phyloP scores from a whole-genome alignment of 2,888 invertebrate species.

The Drymonia ruficornis region DNA sequence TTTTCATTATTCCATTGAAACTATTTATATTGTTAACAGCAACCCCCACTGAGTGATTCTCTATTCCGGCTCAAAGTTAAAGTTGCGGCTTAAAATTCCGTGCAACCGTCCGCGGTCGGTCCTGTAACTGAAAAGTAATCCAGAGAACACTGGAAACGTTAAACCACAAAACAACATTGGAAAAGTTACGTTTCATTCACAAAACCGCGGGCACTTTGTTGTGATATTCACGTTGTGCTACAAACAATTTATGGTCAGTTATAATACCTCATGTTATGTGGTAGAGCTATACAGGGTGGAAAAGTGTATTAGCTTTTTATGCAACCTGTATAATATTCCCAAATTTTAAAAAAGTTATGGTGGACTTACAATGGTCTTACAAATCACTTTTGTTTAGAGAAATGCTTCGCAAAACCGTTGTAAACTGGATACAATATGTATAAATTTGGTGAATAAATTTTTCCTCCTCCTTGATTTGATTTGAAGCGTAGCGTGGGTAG shows the following conservation, averaged over 20 bases:
- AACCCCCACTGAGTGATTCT: no score
- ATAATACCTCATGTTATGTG: neutral
- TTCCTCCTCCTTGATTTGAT: no score
- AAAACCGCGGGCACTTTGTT: conserved; percentile 52
- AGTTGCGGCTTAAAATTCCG: conserved; percentile 30
- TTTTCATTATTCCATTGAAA: no score
- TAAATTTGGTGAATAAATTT: no score
- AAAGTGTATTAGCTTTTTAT: no score
- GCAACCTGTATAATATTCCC: no score
- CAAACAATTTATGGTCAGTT: conserved; percentile 42
- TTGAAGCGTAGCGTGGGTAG: no score
- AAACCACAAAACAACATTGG: conserved; percentile 61
- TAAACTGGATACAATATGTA: no score
- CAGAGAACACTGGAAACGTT: conserved; percentile 53
- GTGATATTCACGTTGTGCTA: conserved; percentile 48
- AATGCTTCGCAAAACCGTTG: no score
- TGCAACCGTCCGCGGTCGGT: conserved; percentile 45
- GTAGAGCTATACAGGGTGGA: neutral
- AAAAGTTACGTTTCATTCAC: conserved; percentile 55
- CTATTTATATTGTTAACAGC: neutral
- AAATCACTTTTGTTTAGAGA: no score
- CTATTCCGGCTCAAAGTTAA: conserved; percentile 8
- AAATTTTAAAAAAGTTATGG: no score
- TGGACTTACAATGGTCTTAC: no score
- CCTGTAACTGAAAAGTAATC: conserved; percentile 62